These are phyloP conservation scores for Alviniconcha strummeri DNA, from an alignment of 2,888 invertebrate genomes.

Conservation along the genomic window DNA sequence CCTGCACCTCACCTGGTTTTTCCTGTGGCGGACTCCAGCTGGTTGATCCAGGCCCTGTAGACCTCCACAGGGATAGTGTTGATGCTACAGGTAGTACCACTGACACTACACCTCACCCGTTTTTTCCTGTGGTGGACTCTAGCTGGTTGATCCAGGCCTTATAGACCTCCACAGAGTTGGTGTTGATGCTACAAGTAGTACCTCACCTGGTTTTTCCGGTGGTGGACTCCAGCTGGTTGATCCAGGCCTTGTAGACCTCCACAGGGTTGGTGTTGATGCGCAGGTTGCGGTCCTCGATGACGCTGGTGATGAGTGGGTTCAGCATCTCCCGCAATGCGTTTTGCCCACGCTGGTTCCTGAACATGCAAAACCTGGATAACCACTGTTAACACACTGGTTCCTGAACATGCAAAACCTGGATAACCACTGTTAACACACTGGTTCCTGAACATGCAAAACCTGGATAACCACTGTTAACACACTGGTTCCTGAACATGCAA, in stretches of 20 bases:
- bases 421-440: too few relatives aligned
- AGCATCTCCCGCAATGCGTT: constrained; percentile 82
- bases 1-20: constrained; percentile 76
- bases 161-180: constrained; percentile 77
- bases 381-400: background rate
- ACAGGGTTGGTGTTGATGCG: constrained; percentile 85
- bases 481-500: too few relatives aligned
- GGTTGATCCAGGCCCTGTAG: constrained; percentile 86
- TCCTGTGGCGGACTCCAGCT: constrained; percentile 84
- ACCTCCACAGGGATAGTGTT: constrained; percentile 87
- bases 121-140: constrained; percentile 59
- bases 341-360: constrained; percentile 79
- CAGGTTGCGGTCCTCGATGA: constrained; percentile 80
- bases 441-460: too few relatives aligned
- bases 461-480: too few relatives aligned
- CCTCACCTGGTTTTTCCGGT: constrained; percentile 81
- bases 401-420: too few relatives aligned
- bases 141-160: constrained; percentile 57
- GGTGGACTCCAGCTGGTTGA: constrained; percentile 84
- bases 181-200: background rate
- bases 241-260: constrained; percentile 86
- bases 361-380: constrained; percentile 21
- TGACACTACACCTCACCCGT: too few relatives aligned
- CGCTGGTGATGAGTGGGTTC: constrained; percentile 80
- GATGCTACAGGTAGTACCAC: constrained; percentile 72